phyloP scores from a whole-genome alignment of 2,797 vertebrate genomes.

The Thalassophryne amazonica region DNA sequence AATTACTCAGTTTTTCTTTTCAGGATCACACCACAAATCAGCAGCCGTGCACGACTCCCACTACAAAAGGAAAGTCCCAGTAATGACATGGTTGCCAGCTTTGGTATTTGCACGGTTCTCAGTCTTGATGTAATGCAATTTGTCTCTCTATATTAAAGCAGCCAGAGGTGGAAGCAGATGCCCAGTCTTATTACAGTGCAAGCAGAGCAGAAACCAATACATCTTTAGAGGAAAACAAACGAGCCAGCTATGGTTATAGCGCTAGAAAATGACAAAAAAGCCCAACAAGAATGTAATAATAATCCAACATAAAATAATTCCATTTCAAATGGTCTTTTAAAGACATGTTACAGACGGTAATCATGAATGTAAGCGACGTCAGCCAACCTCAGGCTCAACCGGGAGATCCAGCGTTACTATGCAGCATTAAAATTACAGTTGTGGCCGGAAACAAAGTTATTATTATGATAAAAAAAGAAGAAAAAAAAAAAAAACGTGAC shows the following conservation, averaged over 20 bases:
- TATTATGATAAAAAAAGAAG: no score
- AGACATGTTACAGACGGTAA: slow-evolving; percentile 50
- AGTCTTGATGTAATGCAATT: slow-evolving; percentile 48
- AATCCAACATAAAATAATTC: slow-evolving; percentile 59
- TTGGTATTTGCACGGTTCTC: slow-evolving; percentile 25
- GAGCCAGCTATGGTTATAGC: slow-evolving; percentile 19
- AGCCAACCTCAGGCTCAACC: slow-evolving; percentile 45
- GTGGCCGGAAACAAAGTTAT: slow-evolving; percentile 51
- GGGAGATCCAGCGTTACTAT: slow-evolving; percentile 45
- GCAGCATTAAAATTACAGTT: slow-evolving; percentile 57
- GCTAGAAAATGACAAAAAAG: slow-evolving; percentile 40
- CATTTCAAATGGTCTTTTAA: slow-evolving; percentile 64
- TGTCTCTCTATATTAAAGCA: slow-evolving; percentile 40
- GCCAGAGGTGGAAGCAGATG: slow-evolving; percentile 45
- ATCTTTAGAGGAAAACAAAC: slow-evolving; percentile 41
- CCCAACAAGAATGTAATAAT: slow-evolving; percentile 55
- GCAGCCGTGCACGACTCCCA: background rate
- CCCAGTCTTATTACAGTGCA: slow-evolving; percentile 41
- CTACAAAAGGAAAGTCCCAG: slow-evolving; percentile 23
- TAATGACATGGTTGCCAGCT: slow-evolving; percentile 17
- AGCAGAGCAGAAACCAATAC: slow-evolving; percentile 35
- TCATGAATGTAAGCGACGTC: slow-evolving; percentile 51
- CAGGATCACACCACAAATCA: background rate
- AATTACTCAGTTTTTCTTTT: background rate
- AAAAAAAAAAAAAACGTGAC: no score